phyloP scores from a whole-genome alignment of 2,888 invertebrate species.

The Thymelicus lineola region DNA sequence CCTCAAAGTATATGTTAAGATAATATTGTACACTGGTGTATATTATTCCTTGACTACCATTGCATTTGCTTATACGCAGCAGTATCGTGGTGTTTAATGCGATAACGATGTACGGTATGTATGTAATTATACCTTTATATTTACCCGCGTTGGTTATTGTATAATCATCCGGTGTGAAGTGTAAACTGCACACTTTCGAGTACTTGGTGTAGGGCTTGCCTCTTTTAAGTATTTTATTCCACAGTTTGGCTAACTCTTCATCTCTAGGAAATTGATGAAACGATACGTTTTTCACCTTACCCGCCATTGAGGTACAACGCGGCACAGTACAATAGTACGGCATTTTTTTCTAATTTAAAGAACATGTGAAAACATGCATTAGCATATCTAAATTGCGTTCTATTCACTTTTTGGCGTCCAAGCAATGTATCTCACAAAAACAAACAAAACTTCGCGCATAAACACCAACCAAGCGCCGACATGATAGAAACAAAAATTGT shows the following conservation, averaged over 20 bases:
- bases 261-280: constrained; percentile 81
- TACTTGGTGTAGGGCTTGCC: constrained; percentile 82
- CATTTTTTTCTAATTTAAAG: constrained; percentile 63
- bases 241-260: constrained; percentile 71
- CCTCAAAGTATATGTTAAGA: too few species aligned
- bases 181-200: constrained; percentile 81
- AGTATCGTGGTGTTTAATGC: constrained; percentile 20
- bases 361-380: constrained; percentile 42
- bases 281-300: constrained; percentile 79
- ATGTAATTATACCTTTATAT: constrained; percentile 68
- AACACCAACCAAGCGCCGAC: constrained; percentile 70
- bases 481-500: constrained; percentile 60
- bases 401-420: constrained; percentile 20
- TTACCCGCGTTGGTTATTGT: constrained; percentile 76
- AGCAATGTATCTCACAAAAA: constrained; percentile 56
- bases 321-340: constrained; percentile 83
- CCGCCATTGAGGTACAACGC: constrained; percentile 81
- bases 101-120: neutral
- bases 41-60: too few species aligned
- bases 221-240: constrained; percentile 77
- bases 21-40: too few species aligned
- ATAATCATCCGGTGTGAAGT: constrained; percentile 77
- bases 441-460: constrained; percentile 77
- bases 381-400: constrained; percentile 41
- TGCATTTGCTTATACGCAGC: neutral